Evolutionary conservation across 2,113 vertebrate species (phyloP).

Genomic region (Larimichthys crocea): DNA sequence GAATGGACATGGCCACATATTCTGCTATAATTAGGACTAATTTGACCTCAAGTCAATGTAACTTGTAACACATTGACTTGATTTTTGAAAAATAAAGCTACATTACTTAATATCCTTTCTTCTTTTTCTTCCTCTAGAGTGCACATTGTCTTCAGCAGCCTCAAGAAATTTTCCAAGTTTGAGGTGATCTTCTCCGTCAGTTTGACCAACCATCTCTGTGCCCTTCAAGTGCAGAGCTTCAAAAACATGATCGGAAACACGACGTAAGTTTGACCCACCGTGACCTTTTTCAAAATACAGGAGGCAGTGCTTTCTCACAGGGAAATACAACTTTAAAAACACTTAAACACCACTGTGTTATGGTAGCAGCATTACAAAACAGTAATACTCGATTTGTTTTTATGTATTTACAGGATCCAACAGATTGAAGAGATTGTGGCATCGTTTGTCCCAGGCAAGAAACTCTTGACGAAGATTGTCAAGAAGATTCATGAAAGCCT

Average conservation of each 20-base stretch:
- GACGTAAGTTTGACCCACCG: slow-evolving; percentile 69
- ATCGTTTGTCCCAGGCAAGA: slow-evolving; percentile 67
- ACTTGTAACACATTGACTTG: no score
- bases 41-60: no score
- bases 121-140: slow-evolving; percentile 64
- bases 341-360: neutral
- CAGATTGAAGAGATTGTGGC: slow-evolving; percentile 75
- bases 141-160: slow-evolving; percentile 77
- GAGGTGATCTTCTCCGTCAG: slow-evolving; percentile 73
- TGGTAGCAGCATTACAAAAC: no score
- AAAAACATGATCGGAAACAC: slow-evolving; percentile 71
- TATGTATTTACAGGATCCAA: slow-evolving; percentile 63
- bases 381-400: neutral
- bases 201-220: slow-evolving; percentile 50
- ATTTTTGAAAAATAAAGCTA: neutral
- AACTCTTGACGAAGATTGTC: slow-evolving; percentile 76
- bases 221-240: slow-evolving; percentile 73
- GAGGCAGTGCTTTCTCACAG: neutral
- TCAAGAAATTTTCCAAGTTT: slow-evolving; percentile 77
- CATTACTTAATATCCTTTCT: neutral
- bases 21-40: neutral
- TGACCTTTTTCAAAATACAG: neutral
- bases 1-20: neutral
- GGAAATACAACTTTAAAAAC: neutral
- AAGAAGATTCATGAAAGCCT: slow-evolving; percentile 75